These are phyloP conservation scores for Masnerella sp. DNA, from an alignment of 2,888 invertebrate genomes.

Conservation along the genomic window DNA sequence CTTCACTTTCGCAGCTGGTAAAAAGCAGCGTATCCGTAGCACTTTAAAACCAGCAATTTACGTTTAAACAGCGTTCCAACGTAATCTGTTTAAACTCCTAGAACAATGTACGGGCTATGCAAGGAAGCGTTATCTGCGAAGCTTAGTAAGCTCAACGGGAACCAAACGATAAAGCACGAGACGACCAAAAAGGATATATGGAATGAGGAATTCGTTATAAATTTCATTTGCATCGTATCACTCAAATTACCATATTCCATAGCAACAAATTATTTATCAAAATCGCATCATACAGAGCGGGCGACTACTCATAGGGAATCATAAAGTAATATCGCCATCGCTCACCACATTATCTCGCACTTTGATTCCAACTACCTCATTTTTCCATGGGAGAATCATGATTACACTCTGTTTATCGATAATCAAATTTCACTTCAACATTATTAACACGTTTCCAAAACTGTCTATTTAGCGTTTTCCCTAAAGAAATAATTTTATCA, in stretches of 20 bases:
- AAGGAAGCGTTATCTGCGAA: slow-evolving; percentile 67
- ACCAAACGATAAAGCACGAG: slow-evolving; percentile 68
- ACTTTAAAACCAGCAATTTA: slow-evolving; percentile 69
- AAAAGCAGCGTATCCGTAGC: slow-evolving; percentile 58
- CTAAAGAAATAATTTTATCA: no score
- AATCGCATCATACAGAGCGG: slow-evolving; percentile 45
- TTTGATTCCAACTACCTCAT: slow-evolving; percentile 28
- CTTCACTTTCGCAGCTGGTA: slow-evolving; percentile 58
- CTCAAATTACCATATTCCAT: slow-evolving; percentile 60
- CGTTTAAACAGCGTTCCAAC: slow-evolving; percentile 71
- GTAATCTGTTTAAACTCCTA: slow-evolving; percentile 75
- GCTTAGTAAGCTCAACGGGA: slow-evolving; percentile 70
- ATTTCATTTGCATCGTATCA: slow-evolving; percentile 61
- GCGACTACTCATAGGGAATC: slow-evolving; percentile 10
- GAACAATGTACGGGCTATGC: slow-evolving; percentile 70
- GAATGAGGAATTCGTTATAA: slow-evolving; percentile 61
- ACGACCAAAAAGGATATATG: slow-evolving; percentile 61
- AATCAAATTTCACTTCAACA: no score
- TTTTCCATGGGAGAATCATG: not conserved
- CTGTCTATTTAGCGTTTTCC: no score
- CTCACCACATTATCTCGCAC: slow-evolving; percentile 1
- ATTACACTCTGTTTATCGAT: no score
- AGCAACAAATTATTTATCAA: slow-evolving; percentile 54
- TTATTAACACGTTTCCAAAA: no score
- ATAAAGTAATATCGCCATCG: slow-evolving; percentile 13